phyloP scores from a whole-genome alignment of 35 echinoderm and acorn worm genomes.

The Stichopus chloronotus region DNA sequence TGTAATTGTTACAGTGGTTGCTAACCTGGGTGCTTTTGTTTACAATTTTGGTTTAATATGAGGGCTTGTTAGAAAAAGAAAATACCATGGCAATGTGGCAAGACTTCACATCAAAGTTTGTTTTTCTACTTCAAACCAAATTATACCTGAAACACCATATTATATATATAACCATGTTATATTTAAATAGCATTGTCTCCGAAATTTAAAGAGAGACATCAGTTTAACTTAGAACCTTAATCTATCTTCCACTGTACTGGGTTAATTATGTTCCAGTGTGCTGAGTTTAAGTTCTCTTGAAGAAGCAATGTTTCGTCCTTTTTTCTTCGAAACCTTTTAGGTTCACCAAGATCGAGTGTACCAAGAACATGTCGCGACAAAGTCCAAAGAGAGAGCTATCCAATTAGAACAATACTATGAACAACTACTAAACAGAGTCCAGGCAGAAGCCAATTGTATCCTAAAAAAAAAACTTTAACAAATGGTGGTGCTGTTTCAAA shows the following conservation, averaged over 20 bases:
- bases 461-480: conserved; percentile 32
- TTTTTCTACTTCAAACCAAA: too few species aligned
- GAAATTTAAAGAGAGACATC: too few species aligned
- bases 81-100: too few species aligned
- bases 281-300: not conserved
- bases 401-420: conserved; percentile 96
- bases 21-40: too few species aligned
- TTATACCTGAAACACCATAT: too few species aligned
- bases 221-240: too few species aligned
- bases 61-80: too few species aligned
- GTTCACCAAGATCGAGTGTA: conserved; percentile 84
- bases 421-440: conserved; percentile 73
- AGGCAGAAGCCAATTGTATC: conserved; percentile 80
- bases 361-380: conserved; percentile 80
- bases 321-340: conserved; percentile 39
- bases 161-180: too few species aligned
- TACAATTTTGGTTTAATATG: too few species aligned
- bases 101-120: too few species aligned
- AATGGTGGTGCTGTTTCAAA: not conserved
- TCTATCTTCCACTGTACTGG: not conserved
- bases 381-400: conserved; percentile 72
- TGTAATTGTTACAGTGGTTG: too few species aligned
- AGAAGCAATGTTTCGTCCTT: not conserved
- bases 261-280: not conserved
- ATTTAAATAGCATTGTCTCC: too few species aligned